Percentiles rank a stretch among this genome's conserved stretches.
Conservation (phyloP, 2,113 vertebrate species). For the Rhynchopsitta pachyrhyncha region DNA sequence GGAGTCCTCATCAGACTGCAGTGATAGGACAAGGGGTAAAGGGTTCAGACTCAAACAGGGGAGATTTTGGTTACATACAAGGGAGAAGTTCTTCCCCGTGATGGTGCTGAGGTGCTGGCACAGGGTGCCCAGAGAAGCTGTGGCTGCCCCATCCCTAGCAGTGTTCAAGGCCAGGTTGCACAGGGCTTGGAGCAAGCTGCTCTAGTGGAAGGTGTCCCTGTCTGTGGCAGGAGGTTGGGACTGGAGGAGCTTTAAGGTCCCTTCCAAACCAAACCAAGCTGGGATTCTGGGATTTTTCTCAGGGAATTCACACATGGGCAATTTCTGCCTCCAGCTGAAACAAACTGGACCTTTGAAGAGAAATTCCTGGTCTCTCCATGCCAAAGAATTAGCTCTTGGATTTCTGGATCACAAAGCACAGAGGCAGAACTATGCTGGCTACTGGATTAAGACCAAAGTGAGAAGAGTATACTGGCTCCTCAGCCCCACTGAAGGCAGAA, state of each 20-base stretch:
- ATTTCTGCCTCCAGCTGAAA: neutral
- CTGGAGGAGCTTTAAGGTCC: neutral
- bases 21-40: neutral
- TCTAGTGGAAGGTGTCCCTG: neutral
- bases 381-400: neutral
- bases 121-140: neutral
- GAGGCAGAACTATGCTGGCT: neutral
- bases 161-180: too few species aligned
- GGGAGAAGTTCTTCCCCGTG: neutral
- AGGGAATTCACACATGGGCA: rapidly evolving
- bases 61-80: neutral
- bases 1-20: neutral
- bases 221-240: neutral
- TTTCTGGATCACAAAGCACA: neutral
- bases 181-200: neutral
- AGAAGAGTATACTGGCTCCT: neutral
- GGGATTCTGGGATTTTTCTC: neutral
- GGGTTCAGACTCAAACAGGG: neutral
- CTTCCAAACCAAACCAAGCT: neutral
- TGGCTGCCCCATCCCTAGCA: too few species aligned
- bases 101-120: neutral
- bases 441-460: neutral
- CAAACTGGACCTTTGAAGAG: neutral
- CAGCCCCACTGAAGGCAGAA: neutral
- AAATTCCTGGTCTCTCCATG: neutral